Base-by-base conservation (phyloP, 2,888 invertebrate species). In the Melipona beecheii region DNA sequence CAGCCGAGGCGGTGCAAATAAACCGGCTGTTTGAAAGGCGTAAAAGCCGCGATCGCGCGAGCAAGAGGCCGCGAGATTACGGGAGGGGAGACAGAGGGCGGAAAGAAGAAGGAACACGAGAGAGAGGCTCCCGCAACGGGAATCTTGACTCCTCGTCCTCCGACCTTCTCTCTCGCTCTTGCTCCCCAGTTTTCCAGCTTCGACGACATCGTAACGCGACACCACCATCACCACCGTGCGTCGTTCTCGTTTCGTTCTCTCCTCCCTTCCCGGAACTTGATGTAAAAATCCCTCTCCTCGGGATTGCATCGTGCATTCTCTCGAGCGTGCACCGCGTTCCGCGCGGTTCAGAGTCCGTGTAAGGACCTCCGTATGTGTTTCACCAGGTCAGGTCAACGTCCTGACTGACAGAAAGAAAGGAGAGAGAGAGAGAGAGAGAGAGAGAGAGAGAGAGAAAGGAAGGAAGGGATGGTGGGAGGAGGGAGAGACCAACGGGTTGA, bases 311-410 rank as follows among this genome's bases (percentile, higher is more conserved):
- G 89, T 83, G 86, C 89, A 91, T 91, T 91, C 89, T 88, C 83
- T 64, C 87, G 84, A 85, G 85, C 88, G 83, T 84, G 87, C 85
- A 84, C 72, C 85, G 74, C 86, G 86, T 83, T 83, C 78, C 86
- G 75, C 66, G 68, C 73, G 81, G 85, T 80, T 86, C 86, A 89
- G 83, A 90, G 86, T 89, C 86, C 89, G 88, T 91, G 89, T 91
- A 91, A 92, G 92, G 91, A 92, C 90, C 90, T 87, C 91, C 93
- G 90, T 93, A 93, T 93, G 93, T 94, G 93, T 94, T 91, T 94
- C 94, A 94, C 94, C 94, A 93, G 94, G 94, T 94, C 94, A 94
- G 94, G 94, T 94, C 94, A 94, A 94, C 92, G 94, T 93, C 94
- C 94, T 93, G 91, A 89, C 91, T 88, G 86, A 69, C 83, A 74